Evolutionary conservation across 1,140 invertebrate genomes (phyloP).

Genomic region (Tachypleus tridentatus): DNA sequence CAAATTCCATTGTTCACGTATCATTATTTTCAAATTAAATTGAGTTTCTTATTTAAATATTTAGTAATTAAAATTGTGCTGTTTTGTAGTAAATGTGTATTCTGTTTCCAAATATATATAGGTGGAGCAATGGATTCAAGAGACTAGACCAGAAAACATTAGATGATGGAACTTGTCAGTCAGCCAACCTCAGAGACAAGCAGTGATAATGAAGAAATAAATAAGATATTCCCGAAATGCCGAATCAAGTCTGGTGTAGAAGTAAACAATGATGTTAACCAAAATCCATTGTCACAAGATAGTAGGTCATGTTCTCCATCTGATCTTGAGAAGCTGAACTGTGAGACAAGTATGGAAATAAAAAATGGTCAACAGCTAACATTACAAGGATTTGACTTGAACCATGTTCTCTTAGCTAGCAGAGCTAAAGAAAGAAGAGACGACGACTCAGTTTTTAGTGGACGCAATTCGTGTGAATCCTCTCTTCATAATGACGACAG

Average conservation of each 20-base stretch:
- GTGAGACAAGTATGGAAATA: neutral
- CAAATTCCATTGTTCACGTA: no score
- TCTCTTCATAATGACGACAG: conserved; percentile 14
- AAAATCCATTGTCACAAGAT: conserved; percentile 29
- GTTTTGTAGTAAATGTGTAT: no score
- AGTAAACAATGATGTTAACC: conserved; percentile 32
- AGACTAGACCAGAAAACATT: no score
- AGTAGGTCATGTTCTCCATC: conserved; percentile 8
- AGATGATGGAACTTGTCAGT: conserved; percentile 19
- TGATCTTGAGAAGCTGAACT: conserved; percentile 10
- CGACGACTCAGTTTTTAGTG: conserved; percentile 17
- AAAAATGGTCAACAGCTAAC: neutral
- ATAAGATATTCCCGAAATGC: conserved; percentile 68
- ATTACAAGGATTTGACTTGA: neutral
- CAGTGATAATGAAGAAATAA: conserved; percentile 56
- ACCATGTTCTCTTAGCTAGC: conserved; percentile 3
- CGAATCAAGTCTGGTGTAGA: conserved; percentile 45
- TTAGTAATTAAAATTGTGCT: no score
- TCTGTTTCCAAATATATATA: no score
- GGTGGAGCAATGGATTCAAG: no score
- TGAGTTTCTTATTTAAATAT: no score
- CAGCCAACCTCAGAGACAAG: conserved; percentile 23
- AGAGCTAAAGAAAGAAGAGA: no score
- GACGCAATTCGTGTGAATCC: conserved; percentile 14
- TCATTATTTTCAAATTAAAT: no score